Conservation (phyloP, 2,113 vertebrate genomes). For the Promerops cafer region DNA sequence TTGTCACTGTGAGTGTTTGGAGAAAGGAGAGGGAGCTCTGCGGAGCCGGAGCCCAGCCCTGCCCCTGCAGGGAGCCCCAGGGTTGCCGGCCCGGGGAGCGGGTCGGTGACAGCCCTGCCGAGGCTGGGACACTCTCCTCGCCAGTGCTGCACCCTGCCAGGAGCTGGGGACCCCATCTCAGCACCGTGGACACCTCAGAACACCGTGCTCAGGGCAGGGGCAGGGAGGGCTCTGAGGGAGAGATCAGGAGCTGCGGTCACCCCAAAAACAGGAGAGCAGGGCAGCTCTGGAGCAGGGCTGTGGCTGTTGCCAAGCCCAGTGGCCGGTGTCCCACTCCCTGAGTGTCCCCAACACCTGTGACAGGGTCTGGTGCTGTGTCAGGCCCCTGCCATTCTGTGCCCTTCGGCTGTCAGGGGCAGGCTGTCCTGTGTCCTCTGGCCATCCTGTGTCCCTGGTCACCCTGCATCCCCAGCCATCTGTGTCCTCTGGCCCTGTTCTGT, state of each 20-base stretch:
- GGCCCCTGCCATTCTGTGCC: not conserved
- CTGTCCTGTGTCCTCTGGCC: not conserved
- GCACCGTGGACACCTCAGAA: fast-evolving
- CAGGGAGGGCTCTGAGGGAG: fast-evolving
- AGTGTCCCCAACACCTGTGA: not conserved
- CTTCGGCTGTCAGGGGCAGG: not conserved
- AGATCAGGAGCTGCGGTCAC: fast-evolving
- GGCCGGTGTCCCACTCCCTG: fast-evolving
- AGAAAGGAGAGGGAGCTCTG: not conserved
- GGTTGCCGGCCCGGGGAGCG: not conserved
- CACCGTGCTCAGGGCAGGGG: not conserved
- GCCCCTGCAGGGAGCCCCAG: not conserved
- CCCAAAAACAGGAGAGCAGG: not conserved
- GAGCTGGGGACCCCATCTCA: not conserved
- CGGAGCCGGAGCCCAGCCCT: not conserved
- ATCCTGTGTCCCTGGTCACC: fast-evolving
- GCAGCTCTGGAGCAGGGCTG: not conserved
- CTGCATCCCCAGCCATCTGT: not conserved
- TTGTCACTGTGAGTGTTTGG: not conserved
- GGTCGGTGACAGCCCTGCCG: not conserved
- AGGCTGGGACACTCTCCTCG: fast-evolving
- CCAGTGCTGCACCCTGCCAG: not conserved
- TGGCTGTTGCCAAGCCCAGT: fast-evolving
- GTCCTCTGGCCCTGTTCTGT: not conserved
- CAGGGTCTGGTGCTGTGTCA: not conserved